Base-by-base conservation (phyloP, 2,888 invertebrate species). In the Tupiocoris notatus region DNA sequence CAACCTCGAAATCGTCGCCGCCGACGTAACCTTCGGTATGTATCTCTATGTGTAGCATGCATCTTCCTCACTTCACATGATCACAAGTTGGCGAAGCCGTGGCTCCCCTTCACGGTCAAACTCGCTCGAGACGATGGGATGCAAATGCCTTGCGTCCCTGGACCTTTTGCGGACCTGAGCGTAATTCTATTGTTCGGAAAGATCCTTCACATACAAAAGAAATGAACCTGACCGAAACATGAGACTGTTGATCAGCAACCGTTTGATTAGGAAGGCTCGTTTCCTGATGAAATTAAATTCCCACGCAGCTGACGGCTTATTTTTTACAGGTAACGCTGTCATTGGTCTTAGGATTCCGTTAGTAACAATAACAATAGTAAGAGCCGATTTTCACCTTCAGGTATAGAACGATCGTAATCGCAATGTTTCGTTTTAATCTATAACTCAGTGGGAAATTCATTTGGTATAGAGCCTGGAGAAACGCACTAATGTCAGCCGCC, bases 121-220 rank as follows among this genome's bases (percentile, higher is more conserved):
- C 39, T 39, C 39, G 12, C 39, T 3, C 39, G 39, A 3, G 6
- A 39, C 6, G 12, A 3, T 39, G 21, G 63, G 25, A 65, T 39
- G 65, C 39, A 18, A 65, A 65, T 65, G 2, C 39, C 20, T 17
- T 18, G 18, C 18, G 65, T 39, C 65, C 65, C 18, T 65, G 65
- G 39, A 39, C 9, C 17, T 65, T 65, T 17, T 1, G 12, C 6
- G 39, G 65, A 18, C 39, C 25, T 9, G 18, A 23, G 6, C 1
- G 39, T 65, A 65, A 65, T 65, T 65, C 65, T 23, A 39, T 65
- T 65, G 65, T 65, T 65, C 25, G 18, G 18, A n/a, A 25, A 63
- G 65, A 17, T 65, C 65, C 65, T 65, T 65, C 25, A 39, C 65
- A 65, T 25, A 65, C 65, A 39, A 65, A 65, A 65, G 39, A 39